These are phyloP conservation scores for Stegodyphus mimosarum DNA, from an alignment of 1,140 invertebrate species.

Conservation along the genomic window DNA sequence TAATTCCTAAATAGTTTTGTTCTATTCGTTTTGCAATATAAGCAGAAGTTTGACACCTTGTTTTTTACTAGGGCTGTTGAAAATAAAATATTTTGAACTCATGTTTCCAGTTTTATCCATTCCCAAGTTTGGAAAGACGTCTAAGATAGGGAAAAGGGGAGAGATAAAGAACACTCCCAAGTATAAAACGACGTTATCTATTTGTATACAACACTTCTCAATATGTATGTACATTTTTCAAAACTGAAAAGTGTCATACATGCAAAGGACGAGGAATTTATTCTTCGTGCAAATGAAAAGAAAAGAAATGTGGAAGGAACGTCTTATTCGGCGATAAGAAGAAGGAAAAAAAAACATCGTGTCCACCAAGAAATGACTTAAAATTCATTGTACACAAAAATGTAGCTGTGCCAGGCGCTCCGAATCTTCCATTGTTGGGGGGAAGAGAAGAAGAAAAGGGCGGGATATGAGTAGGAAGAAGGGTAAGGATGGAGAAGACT, in stretches of 20 bases:
- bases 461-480: neutral
- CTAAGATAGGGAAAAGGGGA: slow-evolving; percentile 26
- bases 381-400: slow-evolving; percentile 61
- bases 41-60: too few species aligned
- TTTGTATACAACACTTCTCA: slow-evolving; percentile 58
- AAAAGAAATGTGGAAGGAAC: slow-evolving; percentile 42
- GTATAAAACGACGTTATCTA: slow-evolving; percentile 53
- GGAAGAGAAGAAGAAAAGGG: neutral
- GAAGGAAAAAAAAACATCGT: slow-evolving; percentile 36
- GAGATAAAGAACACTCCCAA: slow-evolving; percentile 48
- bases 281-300: slow-evolving; percentile 31
- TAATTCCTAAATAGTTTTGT: too few species aligned
- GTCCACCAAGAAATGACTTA: slow-evolving; percentile 60
- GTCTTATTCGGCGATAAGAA: slow-evolving; percentile 51
- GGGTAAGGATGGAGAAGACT: slow-evolving; percentile 16
- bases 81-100: too few species aligned
- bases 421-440: slow-evolving; percentile 24
- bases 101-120: neutral
- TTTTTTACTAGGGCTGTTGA: too few species aligned
- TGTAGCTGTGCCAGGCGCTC: slow-evolving; percentile 7
- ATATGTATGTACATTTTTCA: slow-evolving; percentile 61
- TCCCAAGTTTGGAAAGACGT: slow-evolving; percentile 25
- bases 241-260: slow-evolving; percentile 58
- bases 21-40: too few species aligned
- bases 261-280: slow-evolving; percentile 60